Conservation (phyloP, 2,113 vertebrate genomes). For the Glaucomys volans region DNA sequence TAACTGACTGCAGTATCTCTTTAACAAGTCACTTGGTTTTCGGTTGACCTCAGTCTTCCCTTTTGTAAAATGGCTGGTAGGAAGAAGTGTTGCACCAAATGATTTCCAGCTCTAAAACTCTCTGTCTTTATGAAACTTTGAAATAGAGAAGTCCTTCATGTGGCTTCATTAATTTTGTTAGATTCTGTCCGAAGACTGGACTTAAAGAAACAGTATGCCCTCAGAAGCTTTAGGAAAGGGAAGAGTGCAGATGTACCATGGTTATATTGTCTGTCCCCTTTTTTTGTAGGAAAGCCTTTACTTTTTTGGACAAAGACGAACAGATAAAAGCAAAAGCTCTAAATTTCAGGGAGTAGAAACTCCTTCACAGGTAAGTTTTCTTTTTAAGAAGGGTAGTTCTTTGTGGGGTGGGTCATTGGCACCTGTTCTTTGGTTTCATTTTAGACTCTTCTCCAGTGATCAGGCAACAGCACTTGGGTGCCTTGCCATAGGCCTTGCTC, state of each 20-base stretch:
- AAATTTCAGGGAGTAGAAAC: conserved; percentile 98
- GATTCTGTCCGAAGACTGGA: background rate
- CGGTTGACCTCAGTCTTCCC: background rate
- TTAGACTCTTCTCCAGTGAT: background rate
- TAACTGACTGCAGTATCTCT: background rate
- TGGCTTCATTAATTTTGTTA: background rate
- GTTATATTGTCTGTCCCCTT: background rate
- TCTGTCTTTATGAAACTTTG: background rate
- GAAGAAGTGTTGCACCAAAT: background rate
- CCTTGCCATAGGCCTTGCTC: too few relatives aligned
- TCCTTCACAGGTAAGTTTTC: conserved; percentile 93
- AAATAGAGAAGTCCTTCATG: background rate
- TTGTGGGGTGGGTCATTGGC: background rate
- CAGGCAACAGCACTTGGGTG: background rate
- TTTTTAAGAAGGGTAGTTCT: background rate
- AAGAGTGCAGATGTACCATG: background rate
- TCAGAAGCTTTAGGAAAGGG: background rate
- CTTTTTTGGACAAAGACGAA: conserved; percentile 96
- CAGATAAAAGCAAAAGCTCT: conserved; percentile 92
- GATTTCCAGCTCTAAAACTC: background rate
- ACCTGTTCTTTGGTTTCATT: background rate
- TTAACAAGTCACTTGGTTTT: background rate
- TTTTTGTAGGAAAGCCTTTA: conserved; percentile 91
- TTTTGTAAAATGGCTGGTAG: background rate
- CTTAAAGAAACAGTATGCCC: background rate